A percentile compares a stretch with the other conserved stretches of the same genome.
phyloP scores from a whole-genome alignment of 2,888 invertebrate species.

The Phragmatobia fuliginosa region DNA sequence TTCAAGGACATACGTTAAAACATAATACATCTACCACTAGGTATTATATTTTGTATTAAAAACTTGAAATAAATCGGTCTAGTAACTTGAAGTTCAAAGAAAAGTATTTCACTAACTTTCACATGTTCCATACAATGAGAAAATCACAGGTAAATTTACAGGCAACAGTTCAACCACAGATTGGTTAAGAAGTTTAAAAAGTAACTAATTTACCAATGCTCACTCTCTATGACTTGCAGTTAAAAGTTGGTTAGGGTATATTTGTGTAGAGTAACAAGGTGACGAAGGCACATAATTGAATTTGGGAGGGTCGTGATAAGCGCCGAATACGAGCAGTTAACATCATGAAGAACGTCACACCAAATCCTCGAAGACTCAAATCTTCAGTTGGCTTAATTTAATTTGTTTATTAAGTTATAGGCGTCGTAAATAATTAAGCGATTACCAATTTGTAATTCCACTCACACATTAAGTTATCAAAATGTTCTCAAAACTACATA shows the following conservation, averaged over 20 bases:
- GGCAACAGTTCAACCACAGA: background rate
- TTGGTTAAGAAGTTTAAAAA: background rate
- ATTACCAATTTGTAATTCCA: conserved; percentile 11
- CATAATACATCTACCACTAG: background rate
- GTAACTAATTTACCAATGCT: too few relatives aligned
- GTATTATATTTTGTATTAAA: background rate
- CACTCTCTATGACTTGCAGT: conserved; percentile 26
- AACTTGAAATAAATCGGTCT: background rate
- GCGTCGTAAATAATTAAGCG: conserved; percentile 34
- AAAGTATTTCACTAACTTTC: background rate
- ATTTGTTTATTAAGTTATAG: conserved; percentile 58
- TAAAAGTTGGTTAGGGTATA: conserved; percentile 40
- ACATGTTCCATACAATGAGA: background rate
- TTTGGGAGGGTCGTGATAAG: conserved; percentile 72
- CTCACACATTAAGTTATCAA: too few relatives aligned
- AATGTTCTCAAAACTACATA: too few relatives aligned
- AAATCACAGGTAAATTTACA: background rate
- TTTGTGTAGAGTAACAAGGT: conserved; percentile 53
- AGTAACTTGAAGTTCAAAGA: background rate
- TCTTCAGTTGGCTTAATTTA: conserved; percentile 70
- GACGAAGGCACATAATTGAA: conserved; percentile 73
- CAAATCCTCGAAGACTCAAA: conserved; percentile 64
- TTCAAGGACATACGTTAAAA: background rate
- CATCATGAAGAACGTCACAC: conserved; percentile 61
- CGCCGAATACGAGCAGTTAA: conserved; percentile 65